phyloP scores from a whole-genome alignment of 2,888 invertebrate species.

The Heteropelma amictum region DNA sequence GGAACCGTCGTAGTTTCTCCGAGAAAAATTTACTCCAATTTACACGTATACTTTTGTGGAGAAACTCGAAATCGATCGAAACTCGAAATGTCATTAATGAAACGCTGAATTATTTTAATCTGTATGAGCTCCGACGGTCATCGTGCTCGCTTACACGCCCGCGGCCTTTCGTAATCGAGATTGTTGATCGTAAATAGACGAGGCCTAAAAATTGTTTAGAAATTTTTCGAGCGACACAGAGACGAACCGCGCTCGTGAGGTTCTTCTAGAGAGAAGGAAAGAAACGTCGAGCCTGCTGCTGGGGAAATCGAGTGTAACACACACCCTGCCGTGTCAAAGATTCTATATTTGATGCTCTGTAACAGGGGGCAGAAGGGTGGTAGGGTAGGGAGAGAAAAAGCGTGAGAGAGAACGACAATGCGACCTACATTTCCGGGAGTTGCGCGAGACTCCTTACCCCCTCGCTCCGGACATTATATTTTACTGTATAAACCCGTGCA shows the following conservation, averaged over 20 bases:
- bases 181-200: neutral
- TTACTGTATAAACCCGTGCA: conserved; percentile 6
- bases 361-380: conserved; percentile 10
- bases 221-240: neutral
- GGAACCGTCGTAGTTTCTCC: no score
- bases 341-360: conserved; percentile 60
- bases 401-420: conserved; percentile 49
- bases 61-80: no score
- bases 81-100: no score
- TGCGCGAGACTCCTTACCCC: conserved; percentile 41
- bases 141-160: neutral
- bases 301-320: conserved; percentile 34
- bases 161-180: neutral
- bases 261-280: neutral
- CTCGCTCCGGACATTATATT: neutral
- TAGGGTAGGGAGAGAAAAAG: conserved; percentile 21
- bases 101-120: no score
- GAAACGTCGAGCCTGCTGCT: neutral
- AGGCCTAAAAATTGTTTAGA: neutral
- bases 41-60: no score
- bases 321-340: conserved; percentile 45
- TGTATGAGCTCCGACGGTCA: no score
- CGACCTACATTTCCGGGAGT: conserved; percentile 63
- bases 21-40: no score
- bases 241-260: neutral